Conservation (phyloP, 2,113 vertebrate genomes). For the Delphinus delphis region DNA sequence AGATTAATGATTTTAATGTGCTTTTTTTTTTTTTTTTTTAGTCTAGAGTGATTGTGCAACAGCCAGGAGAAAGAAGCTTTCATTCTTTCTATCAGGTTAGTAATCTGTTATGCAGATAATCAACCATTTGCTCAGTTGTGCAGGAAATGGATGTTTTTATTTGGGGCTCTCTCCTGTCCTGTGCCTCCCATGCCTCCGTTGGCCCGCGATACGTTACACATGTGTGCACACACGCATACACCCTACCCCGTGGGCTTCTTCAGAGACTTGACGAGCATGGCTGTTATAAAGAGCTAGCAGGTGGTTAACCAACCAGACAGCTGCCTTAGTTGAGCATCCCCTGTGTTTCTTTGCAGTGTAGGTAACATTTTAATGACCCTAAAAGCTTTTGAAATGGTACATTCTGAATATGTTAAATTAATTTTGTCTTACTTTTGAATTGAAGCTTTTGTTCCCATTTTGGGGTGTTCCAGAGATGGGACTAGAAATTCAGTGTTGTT, state of each 20-base stretch:
- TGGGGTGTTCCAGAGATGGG: not conserved
- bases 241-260: not conserved
- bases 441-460: not conserved
- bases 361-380: not conserved
- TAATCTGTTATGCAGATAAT: not conserved
- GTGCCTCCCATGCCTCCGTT: not conserved
- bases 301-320: not conserved
- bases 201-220: not conserved
- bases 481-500: conserved; percentile 7
- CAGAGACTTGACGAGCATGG: not conserved
- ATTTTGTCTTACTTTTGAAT: conserved; percentile 36
- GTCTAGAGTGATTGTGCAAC: conserved; percentile 98
- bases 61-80: conserved; percentile 95
- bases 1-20: not conserved
- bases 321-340: not conserved
- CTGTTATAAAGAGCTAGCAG: not conserved
- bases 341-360: not conserved
- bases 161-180: not conserved
- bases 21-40: conserved; percentile 66
- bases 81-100: conserved; percentile 98
- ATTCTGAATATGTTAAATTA: conserved; percentile 7
- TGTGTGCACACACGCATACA: fast-evolving
- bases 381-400: not conserved
- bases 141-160: not conserved
- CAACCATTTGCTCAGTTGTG: not conserved